phyloP scores from a whole-genome alignment of 2,888 invertebrate species.

The Drosophila demipolita region DNA sequence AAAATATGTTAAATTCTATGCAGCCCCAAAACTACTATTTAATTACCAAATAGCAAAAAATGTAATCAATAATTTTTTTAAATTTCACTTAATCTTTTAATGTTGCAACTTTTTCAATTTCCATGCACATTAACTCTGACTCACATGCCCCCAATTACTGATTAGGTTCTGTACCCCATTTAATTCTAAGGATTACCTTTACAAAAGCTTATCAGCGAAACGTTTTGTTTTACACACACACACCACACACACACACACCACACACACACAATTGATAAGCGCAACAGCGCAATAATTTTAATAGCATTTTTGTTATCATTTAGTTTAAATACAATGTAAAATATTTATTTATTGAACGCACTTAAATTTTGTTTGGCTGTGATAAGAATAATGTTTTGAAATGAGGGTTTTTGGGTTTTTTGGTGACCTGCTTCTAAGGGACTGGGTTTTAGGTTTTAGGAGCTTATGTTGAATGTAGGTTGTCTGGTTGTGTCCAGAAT shows the following conservation, averaged over 20 bases:
- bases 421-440: constrained; percentile 28
- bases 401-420: constrained; percentile 12
- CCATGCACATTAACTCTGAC: constrained; percentile 29
- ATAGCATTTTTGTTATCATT: constrained; percentile 34
- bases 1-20: not conserved
- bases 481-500: not conserved
- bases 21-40: not conserved
- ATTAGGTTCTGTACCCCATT: constrained; percentile 29
- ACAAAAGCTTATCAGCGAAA: constrained; percentile 57
- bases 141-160: constrained; percentile 65
- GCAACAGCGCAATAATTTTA: constrained; percentile 27
- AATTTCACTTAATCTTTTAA: constrained; percentile 6
- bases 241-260: not conserved
- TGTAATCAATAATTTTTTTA: constrained; percentile 8
- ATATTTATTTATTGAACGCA: constrained; percentile 17
- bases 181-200: constrained; percentile 43
- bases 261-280: constrained; percentile 14
- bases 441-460: not conserved
- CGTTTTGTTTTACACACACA: constrained; percentile 30
- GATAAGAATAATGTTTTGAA: constrained; percentile 32
- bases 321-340: constrained; percentile 38
- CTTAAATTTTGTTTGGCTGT: constrained; percentile 1
- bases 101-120: constrained; percentile 15
- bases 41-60: not conserved
- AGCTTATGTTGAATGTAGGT: constrained; percentile 14